Evolutionary conservation across 2,888 invertebrate species (phyloP).

Genomic region (Aplocera efformata): DNA sequence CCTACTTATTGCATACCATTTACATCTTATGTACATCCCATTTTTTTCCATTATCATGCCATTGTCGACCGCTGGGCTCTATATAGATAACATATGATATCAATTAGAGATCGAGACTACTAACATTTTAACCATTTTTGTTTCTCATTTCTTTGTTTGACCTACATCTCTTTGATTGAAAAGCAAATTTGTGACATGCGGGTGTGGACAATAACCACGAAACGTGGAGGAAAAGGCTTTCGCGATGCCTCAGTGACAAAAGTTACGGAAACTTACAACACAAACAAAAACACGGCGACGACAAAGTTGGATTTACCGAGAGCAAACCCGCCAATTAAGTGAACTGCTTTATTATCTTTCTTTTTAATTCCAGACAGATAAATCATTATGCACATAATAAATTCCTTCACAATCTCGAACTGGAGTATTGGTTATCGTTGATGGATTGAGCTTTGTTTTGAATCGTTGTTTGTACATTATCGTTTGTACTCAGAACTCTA

Average conservation of each 20-base stretch:
- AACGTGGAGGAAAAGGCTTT: constrained; percentile 19
- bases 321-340: constrained; percentile 43
- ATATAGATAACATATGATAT: too few species aligned
- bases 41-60: too few species aligned
- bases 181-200: constrained; percentile 21
- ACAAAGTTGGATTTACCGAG: constrained; percentile 38
- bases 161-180: constrained; percentile 3
- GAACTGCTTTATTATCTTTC: constrained; percentile 22
- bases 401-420: constrained; percentile 12
- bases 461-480: constrained; percentile 5
- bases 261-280: constrained; percentile 37
- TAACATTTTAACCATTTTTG: too few species aligned
- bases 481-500: constrained; percentile 10
- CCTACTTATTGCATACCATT: too few species aligned
- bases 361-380: constrained; percentile 15
- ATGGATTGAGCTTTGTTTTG: constrained; percentile 13
- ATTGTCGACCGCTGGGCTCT: too few species aligned
- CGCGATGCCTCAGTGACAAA: constrained; percentile 30
- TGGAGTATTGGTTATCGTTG: constrained; percentile 14
- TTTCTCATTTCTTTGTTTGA: neutral
- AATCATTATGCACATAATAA: constrained; percentile 21
- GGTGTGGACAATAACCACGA: constrained; percentile 18
- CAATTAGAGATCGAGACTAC: too few species aligned
- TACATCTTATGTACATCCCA: too few species aligned
- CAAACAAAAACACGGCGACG: constrained; percentile 41